These are phyloP conservation scores for Callyntrura sp. DNA, from an alignment of 2,888 invertebrate species.

Conservation along the genomic window DNA sequence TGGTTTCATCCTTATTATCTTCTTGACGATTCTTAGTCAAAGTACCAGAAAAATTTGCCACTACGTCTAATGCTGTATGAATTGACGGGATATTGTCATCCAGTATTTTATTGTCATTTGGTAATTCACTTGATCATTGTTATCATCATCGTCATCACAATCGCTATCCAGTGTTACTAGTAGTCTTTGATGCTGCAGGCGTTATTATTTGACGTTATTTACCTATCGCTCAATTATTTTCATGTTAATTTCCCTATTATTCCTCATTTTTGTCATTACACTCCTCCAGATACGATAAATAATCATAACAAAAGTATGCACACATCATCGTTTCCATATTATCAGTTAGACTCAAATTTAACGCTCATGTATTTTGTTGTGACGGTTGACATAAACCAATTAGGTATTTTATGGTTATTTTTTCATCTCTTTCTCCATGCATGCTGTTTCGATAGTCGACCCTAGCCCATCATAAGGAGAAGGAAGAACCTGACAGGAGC, in stretches of 20 bases:
- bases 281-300: constrained; percentile 13
- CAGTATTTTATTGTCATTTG: too few species aligned
- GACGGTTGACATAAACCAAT: background rate
- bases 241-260: constrained; percentile 57
- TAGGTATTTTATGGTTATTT: constrained; percentile 12
- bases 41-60: background rate
- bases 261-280: constrained; percentile 26
- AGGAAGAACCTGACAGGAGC: constrained; percentile 29
- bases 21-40: constrained; percentile 25
- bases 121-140: too few species aligned
- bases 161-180: background rate
- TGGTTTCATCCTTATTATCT: background rate
- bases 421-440: background rate
- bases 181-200: background rate
- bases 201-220: constrained; percentile 29
- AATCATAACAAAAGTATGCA: constrained; percentile 14
- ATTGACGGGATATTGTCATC: background rate
- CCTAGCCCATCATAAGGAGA: too few species aligned
- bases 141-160: too few species aligned
- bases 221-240: constrained; percentile 41
- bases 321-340: background rate
- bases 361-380: background rate
- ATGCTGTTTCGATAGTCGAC: too few species aligned
- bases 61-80: too few species aligned
- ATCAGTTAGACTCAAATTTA: background rate